Conservation (phyloP, 2,888 invertebrate species). For the Lampropteryx suffumata region DNA sequence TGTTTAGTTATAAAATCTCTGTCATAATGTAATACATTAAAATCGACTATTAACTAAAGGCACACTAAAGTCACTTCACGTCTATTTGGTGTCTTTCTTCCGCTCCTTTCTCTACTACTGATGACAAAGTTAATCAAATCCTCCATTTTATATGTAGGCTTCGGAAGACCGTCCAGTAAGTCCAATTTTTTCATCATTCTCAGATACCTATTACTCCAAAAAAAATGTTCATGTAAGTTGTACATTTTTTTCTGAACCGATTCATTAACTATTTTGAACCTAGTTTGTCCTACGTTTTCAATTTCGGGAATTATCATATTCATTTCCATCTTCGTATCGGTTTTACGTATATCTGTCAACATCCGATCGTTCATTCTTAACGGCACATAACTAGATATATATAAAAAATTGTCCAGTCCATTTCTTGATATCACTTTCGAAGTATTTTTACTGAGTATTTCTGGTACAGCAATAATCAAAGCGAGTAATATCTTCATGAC, state of each 20-base stretch:
- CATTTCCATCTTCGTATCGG: no score
- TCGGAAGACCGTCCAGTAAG: no score
- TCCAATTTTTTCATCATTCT: background rate
- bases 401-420: background rate
- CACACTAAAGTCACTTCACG: no score
- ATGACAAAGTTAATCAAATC: no score
- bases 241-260: background rate
- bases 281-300: constrained; percentile 38
- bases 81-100: no score
- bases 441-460: background rate
- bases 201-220: background rate
- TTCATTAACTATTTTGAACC: background rate
- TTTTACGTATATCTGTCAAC: background rate
- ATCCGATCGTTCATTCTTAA: no score
- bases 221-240: background rate
- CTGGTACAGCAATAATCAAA: background rate
- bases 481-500: constrained; percentile 2
- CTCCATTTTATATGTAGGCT: no score
- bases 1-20: no score
- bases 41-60: no score
- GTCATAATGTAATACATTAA: no score
- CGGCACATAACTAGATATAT: no score
- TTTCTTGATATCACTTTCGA: background rate
- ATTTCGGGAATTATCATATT: constrained; percentile 12
- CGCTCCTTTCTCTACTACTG: no score